A percentile compares a stretch with the other conserved stretches of the same genome.
These are phyloP conservation scores for Piscicola geometra DNA, from an alignment of 2,888 invertebrate species.

Conservation along the genomic window DNA sequence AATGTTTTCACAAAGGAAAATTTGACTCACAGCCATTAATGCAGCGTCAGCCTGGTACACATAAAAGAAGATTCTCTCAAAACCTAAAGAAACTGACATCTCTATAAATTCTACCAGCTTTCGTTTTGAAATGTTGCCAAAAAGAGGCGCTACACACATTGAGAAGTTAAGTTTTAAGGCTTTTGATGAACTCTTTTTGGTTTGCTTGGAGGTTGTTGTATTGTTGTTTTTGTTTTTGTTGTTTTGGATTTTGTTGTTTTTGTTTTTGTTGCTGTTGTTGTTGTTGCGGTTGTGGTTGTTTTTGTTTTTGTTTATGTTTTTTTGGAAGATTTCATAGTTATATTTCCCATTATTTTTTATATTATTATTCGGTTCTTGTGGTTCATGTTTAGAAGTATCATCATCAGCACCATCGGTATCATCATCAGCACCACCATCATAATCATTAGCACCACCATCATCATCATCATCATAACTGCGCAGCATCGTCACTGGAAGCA, in stretches of 20 bases:
- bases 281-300: constrained; percentile 1
- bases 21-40: too few relatives aligned
- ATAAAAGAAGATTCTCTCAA: constrained; percentile 49
- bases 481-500: neutral
- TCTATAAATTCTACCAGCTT: constrained; percentile 52
- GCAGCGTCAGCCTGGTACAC: too few relatives aligned
- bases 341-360: too few relatives aligned
- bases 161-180: constrained; percentile 41
- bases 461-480: too few relatives aligned
- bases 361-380: too few relatives aligned
- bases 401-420: neutral
- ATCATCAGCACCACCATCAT: neutral
- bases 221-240: constrained; percentile 4
- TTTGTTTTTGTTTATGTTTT: neutral
- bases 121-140: constrained; percentile 47
- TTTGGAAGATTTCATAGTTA: too few relatives aligned
- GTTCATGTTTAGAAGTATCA: too few relatives aligned
- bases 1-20: too few relatives aligned
- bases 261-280: neutral
- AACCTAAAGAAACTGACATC: constrained; percentile 48
- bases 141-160: constrained; percentile 52
- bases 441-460: neutral
- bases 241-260: constrained; percentile 1
- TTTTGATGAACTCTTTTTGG: neutral
- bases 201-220: neutral